Evolutionary conservation across 2,113 vertebrate species (phyloP), one percentile per base, ranked within the genome.

Genomic region (Galeopterus variegatus): DNA sequence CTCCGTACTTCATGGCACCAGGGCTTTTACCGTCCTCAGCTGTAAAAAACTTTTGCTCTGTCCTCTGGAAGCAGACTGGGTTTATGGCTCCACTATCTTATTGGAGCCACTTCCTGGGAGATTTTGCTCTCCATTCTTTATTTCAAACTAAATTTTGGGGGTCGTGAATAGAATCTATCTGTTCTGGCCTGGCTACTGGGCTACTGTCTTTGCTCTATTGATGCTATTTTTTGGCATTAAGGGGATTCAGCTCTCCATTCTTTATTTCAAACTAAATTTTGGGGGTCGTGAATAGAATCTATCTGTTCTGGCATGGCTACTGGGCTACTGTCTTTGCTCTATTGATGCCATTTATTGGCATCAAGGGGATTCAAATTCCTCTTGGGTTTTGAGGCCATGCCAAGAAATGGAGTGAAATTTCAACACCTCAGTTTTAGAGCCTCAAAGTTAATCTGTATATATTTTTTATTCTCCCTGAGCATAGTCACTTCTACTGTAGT

Each of bases 231-330:
- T n/a, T n/a, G n/a, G n/a, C n/a, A n/a, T n/a, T n/a, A n/a, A n/a
- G n/a, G n/a, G n/a, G n/a, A n/a, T n/a, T n/a, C n/a, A n/a, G n/a
- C n/a, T n/a, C n/a, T n/a, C n/a, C n/a, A n/a, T 52, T 64, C 12
- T 21, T 56, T 19, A 26, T 80, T 69, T 62, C 11, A 36, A 60
- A 52, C 14, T 54, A 31, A 80, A 28, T 58, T 12, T 87, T 18
- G 1, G 2, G 10, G 18, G 28, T 26, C 26, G 8, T 1, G 11
- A 0, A 15, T 36, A 1, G n/a, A 31, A 36, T 62, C 6, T 36
- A 41, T 28, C 28, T 24, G 4, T 56, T 89, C 7, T 45, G 69
- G 13, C 4, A 0, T 8, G 5, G 28, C 13, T n/a, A 9, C 41
- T 19, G 23, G 5, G 28, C 13, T n/a, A 6, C 41, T 19, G 23